Conservation (phyloP, 2,797 vertebrate species). For the Crypturellus tataupa region DNA sequence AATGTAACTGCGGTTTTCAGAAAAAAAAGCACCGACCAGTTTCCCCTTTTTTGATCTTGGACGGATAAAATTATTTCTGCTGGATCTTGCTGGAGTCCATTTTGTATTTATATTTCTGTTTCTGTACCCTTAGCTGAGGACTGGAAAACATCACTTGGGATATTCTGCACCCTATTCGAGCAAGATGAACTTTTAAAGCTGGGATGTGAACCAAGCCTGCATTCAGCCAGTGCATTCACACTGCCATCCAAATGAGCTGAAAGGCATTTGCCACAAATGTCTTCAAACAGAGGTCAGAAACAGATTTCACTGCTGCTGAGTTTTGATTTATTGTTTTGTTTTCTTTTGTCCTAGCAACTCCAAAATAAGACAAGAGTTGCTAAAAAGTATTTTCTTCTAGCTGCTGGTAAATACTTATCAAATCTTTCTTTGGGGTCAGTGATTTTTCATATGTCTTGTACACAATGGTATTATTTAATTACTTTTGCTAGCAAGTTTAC, state of each 20-base stretch:
- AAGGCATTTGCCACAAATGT: conserved; percentile 35
- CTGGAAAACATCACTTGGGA: conserved; percentile 37
- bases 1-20: background rate
- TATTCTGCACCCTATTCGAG: conserved; percentile 55
- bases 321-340: conserved; percentile 41
- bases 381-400: conserved; percentile 64
- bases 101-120: background rate
- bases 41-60: background rate
- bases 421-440: conserved; percentile 68
- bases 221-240: conserved; percentile 12
- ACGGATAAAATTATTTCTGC: background rate
- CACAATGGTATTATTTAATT: conserved; percentile 85
- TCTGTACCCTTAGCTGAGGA: background rate
- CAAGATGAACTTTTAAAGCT: conserved; percentile 59
- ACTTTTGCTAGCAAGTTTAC: conserved; percentile 84
- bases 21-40: background rate
- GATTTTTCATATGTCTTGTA: conserved; percentile 76
- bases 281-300: conserved; percentile 43
- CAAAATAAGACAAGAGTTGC: conserved; percentile 36
- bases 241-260: background rate
- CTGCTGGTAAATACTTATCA: conserved; percentile 63
- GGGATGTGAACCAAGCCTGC: conserved; percentile 20
- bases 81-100: background rate
- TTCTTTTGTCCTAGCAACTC: conserved; percentile 38
- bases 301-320: conserved; percentile 15